phyloP scores from a whole-genome alignment of 2,113 vertebrate species.

The Hydrolagus affinis region DNA sequence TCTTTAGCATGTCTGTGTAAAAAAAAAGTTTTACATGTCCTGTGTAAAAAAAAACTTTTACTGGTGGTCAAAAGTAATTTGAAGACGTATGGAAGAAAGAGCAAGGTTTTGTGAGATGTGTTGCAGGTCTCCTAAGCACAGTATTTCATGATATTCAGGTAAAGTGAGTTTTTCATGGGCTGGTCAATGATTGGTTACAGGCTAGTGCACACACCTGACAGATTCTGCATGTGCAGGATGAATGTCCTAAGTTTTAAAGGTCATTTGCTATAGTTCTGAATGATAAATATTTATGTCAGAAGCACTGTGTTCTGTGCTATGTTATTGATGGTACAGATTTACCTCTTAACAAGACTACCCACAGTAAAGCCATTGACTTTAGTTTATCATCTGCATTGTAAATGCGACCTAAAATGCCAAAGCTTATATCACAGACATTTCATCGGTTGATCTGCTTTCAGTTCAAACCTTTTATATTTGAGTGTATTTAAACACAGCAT shows the following conservation, averaged over 20 bases:
- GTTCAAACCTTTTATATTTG: background rate
- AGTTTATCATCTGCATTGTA: constrained; percentile 19
- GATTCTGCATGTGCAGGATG: constrained; percentile 24
- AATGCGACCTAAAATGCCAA: background rate
- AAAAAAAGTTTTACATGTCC: too few relatives aligned
- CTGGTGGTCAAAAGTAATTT: background rate
- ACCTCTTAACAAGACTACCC: constrained; percentile 27
- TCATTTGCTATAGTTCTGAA: constrained; percentile 27
- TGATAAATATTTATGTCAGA: constrained; percentile 32
- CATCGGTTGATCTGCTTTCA: background rate
- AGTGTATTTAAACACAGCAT: background rate
- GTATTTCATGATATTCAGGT: constrained; percentile 31
- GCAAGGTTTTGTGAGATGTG: constrained; percentile 11
- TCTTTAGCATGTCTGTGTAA: too few relatives aligned
- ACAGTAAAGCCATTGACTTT: constrained; percentile 21
- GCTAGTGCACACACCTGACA: constrained; percentile 30
- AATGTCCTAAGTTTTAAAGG: constrained; percentile 28
- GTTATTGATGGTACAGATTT: constrained; percentile 31
- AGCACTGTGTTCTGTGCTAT: constrained; percentile 19
- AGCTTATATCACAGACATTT: background rate
- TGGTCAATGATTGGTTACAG: constrained; percentile 28
- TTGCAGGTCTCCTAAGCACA: background rate
- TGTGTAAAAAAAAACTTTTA: too few relatives aligned
- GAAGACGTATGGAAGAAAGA: background rate
- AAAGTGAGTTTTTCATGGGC: constrained; percentile 23